These are phyloP conservation scores for Lycocerus yunnanus DNA, from an alignment of 2,888 invertebrate species.

Conservation along the genomic window DNA sequence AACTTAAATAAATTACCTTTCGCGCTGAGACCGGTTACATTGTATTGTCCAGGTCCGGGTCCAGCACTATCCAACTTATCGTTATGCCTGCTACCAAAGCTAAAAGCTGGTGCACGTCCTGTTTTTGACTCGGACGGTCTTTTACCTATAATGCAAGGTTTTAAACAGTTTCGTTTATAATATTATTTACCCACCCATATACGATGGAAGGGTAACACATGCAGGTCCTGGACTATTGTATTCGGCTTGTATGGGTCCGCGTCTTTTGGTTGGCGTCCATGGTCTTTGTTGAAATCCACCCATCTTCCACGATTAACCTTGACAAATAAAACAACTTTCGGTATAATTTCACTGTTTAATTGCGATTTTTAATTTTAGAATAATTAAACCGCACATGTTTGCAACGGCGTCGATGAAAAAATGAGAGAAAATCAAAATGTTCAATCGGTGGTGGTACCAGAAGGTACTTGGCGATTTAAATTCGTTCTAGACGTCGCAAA, in stretches of 20 bases:
- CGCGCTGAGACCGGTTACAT: constrained; percentile 81
- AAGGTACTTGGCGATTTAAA: constrained; percentile 17
- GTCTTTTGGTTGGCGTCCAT: constrained; percentile 88
- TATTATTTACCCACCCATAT: constrained; percentile 68
- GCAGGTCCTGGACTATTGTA: constrained; percentile 86
- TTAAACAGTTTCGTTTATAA: not conserved
- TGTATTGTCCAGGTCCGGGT: constrained; percentile 90
- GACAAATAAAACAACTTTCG: not conserved
- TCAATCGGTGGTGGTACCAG: constrained; percentile 14
- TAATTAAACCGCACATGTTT: not conserved
- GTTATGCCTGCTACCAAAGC: constrained; percentile 72
- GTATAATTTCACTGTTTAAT: not conserved
- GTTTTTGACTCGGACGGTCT: constrained; percentile 77
- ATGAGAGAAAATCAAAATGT: not conserved
- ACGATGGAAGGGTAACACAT: constrained; percentile 78
- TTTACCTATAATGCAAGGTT: constrained; percentile 60
- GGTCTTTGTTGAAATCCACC: constrained; percentile 82
- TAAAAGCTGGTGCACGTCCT: constrained; percentile 79
- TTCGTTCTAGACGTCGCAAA: not conserved
- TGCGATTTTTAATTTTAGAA: not conserved
- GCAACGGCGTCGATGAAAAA: not conserved
- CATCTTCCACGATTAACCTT: constrained; percentile 46
- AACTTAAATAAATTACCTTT: constrained; percentile 64
- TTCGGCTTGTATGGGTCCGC: constrained; percentile 89
- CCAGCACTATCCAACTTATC: constrained; percentile 68